Base-by-base conservation (phyloP, 37 sponge, comb jelly and placozoan species). In the Amphimedon queenslandica region DNA sequence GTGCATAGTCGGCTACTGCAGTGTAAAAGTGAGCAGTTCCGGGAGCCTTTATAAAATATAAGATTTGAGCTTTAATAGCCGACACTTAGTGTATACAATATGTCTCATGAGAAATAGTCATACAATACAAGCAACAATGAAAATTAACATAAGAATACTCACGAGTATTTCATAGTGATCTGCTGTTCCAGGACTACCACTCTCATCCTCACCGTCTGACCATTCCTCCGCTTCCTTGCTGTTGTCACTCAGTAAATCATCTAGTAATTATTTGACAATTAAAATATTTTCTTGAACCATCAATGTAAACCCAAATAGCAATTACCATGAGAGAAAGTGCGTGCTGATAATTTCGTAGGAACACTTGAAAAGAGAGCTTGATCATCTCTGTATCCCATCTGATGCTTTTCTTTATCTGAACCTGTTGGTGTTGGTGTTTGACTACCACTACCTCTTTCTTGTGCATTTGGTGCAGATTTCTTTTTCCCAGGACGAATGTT, bases 41-140 rank as follows among this genome's bases (percentile, higher is more conserved):
- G 38, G 93, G 93, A 21, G 89, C 89, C 93, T 92, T 75, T 18
- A 29, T 23, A n/a, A n/a, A n/a, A n/a, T n/a, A n/a, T n/a, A n/a
- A n/a, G n/a, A n/a, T n/a, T n/a, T n/a, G n/a, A 3, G 67, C 31
- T 18, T 47, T 47, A 47, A 18, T 8, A 47, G 53, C 13, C 53
- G 13, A 47, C 53, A 18, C 8, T 13, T 18, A 18, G 53, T 47
- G 13, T 47, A 47, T 47, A 47, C 8, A 47, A 47, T n/a, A n/a
- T n/a, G n/a, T n/a, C 53, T 13, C 13, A 18, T 47, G 53, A 47
- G 13, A 13, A 47, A 47, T 8, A 18, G 13, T 47, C 13, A 47
- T 47, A 47, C 53, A 47, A 13, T 47, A n/a, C n/a, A n/a, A n/a
- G n/a, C n/a, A n/a, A n/a, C n/a, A n/a, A n/a, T n/a, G n/a, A n/a